Base-by-base conservation (phyloP, 2,113 vertebrate genomes). In the Chloropsis hardwickii region DNA sequence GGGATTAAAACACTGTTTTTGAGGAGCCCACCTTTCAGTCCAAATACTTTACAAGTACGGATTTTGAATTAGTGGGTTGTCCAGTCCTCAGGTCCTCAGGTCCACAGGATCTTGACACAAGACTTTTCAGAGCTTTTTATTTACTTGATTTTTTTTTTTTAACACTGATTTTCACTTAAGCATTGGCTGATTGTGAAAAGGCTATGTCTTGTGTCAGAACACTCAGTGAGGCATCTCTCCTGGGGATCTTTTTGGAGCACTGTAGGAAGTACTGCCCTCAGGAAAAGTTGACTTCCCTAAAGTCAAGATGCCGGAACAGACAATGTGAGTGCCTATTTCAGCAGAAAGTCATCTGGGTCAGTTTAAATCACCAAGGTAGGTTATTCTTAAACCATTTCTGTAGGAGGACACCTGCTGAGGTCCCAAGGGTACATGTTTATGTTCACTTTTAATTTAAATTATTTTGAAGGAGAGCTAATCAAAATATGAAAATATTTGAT, bases 401-500 rank as follows among this genome's bases (percentile, higher is more conserved):
- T 54, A 84, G 83, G 72, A 90, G 80, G 72, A 89, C 86, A 87
- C 53, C 83, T 91, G 83, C 31, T 88, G 73, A 94, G 56, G 37
- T 67, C 60, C 24, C 64, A 67, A 21, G 56, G 18, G 33, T 71
- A 29, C 31, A 25, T 78, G 44, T 44, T 87, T 76, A 88, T 57
- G 50, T 69, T 93, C 47, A 53, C 65, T 74, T 95, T 78, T 81
- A 82, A 90, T 95, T 93, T 81, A 70, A 70, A 88, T 70, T 90
- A 50, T 87, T 95, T 94, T 83, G 50, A 90, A 80, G 71, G 50
- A 37, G 21, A 77, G 47, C 50, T 95, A 92, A 91, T 95, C 74
- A 93, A 67, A 95, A 81, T 62, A 54, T 51, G 45, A 93, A 96
- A 94, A 93, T 93, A 91, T 91, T 93, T 91, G 65, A 56, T n/a